These are phyloP conservation scores for Cacatua alba DNA, from an alignment of 2,113 vertebrate genomes.

Conservation along the genomic window DNA sequence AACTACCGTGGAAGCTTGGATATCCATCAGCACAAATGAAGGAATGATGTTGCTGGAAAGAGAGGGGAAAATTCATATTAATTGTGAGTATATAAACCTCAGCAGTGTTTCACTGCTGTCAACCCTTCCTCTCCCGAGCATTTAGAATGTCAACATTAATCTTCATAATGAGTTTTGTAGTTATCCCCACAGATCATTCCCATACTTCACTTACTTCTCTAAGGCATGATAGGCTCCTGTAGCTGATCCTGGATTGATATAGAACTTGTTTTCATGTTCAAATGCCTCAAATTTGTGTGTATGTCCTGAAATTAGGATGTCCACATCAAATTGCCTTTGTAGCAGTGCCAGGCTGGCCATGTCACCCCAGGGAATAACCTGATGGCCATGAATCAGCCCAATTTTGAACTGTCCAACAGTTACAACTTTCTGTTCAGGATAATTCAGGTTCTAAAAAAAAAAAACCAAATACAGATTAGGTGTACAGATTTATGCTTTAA, in stretches of 20 bases:
- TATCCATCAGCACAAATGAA: slow-evolving; percentile 99
- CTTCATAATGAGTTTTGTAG: not conserved
- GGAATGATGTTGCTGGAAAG: slow-evolving; percentile 94
- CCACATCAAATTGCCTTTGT: slow-evolving; percentile 96
- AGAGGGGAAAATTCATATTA: not conserved
- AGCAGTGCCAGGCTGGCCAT: slow-evolving; percentile 95
- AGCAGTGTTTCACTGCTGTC: not conserved
- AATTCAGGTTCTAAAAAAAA: slow-evolving; percentile 90
- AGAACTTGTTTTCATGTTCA: slow-evolving; percentile 99
- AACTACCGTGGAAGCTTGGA: slow-evolving; percentile 97
- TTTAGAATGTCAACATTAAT: not conserved
- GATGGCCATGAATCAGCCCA: slow-evolving; percentile 96
- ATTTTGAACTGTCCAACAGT: slow-evolving; percentile 99
- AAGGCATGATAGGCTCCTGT: slow-evolving; percentile 97
- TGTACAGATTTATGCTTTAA: not conserved
- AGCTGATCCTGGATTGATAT: slow-evolving; percentile 97
- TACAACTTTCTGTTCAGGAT: slow-evolving; percentile 98
- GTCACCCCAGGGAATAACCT: slow-evolving; percentile 98
- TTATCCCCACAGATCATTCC: not conserved
- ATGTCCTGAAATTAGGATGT: slow-evolving; percentile 98
- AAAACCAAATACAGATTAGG: not conserved
- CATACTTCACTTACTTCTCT: slow-evolving; percentile 86
- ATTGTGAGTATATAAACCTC: not conserved
- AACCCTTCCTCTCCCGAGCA: not conserved
- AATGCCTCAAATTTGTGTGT: slow-evolving; percentile 99